Conservation (phyloP, 2,113 vertebrate genomes). For the Sebastes fasciatus region DNA sequence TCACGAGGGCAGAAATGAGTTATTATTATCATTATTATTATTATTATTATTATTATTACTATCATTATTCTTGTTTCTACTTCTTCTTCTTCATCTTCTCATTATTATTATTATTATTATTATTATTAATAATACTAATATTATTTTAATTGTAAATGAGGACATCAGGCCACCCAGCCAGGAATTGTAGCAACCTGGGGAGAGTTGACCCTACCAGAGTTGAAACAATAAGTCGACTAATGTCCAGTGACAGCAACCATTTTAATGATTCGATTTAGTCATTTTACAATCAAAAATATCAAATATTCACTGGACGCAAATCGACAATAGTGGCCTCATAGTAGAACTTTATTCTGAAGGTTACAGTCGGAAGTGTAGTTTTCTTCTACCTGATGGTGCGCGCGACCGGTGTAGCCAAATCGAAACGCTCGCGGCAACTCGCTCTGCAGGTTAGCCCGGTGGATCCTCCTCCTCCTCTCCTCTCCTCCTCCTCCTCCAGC, state of each 20-base stretch:
- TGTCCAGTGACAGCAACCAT: background rate
- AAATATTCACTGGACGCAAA: background rate
- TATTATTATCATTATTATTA: no score
- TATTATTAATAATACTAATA: no score
- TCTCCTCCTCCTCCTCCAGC: background rate
- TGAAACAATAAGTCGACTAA: background rate
- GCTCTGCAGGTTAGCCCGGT: slow-evolving; percentile 57
- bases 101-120: no score
- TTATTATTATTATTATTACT: no score
- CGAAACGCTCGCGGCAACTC: slow-evolving; percentile 4
- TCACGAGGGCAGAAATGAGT: no score
- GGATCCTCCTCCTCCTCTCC: background rate
- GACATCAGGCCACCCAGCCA: no score
- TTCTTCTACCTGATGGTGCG: slow-evolving; percentile 26
- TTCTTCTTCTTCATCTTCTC: no score
- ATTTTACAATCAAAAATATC: background rate
- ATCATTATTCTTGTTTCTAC: no score
- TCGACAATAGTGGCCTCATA: background rate
- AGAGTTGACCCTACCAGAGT: no score
- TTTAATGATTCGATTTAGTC: background rate
- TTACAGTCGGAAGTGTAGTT: background rate
- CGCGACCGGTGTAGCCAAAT: slow-evolving; percentile 19
- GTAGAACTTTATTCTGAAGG: slow-evolving; percentile 34
- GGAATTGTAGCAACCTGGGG: background rate
- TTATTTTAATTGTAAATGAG: no score